phyloP scores from a whole-genome alignment of 2,888 invertebrate genomes.

The Dryocosmus kuriphilus region DNA sequence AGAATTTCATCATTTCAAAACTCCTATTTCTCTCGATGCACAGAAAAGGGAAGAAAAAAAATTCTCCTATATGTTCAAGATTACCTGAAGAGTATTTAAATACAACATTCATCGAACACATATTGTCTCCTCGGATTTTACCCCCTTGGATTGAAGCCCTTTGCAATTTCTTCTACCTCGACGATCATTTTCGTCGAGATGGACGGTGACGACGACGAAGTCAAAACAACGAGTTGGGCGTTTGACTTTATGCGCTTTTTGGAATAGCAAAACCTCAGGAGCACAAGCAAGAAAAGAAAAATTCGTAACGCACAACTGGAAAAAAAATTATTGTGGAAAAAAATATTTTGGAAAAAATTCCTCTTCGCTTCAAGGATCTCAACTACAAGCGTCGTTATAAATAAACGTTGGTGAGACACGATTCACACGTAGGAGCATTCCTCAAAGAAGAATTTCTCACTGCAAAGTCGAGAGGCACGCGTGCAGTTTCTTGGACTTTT shows the following conservation, averaged over 20 bases:
- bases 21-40: not conserved
- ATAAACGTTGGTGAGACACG: slow-evolving; percentile 36
- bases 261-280: not conserved
- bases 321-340: not conserved
- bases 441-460: slow-evolving; percentile 35
- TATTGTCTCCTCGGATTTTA: not conserved
- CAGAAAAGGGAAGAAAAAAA: not conserved
- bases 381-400: slow-evolving; percentile 27
- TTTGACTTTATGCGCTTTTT: slow-evolving; percentile 13
- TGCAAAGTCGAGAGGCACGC: slow-evolving; percentile 26
- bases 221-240: slow-evolving; percentile 10
- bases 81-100: not conserved
- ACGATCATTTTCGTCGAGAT: slow-evolving; percentile 40
- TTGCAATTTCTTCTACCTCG: not conserved
- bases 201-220: slow-evolving; percentile 52
- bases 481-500: slow-evolving; percentile 12
- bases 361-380: slow-evolving; percentile 31
- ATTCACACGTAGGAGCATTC: slow-evolving; percentile 31
- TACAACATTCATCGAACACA: not conserved
- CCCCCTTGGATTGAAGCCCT: not conserved
- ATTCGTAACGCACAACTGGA: not conserved
- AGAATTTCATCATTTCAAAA: not conserved
- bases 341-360: slow-evolving; percentile 7
- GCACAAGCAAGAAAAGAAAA: not conserved
- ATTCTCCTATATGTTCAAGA: not conserved